These are phyloP conservation scores for Poecilia wingei DNA, from an alignment of 2,797 vertebrate genomes.

Conservation along the genomic window DNA sequence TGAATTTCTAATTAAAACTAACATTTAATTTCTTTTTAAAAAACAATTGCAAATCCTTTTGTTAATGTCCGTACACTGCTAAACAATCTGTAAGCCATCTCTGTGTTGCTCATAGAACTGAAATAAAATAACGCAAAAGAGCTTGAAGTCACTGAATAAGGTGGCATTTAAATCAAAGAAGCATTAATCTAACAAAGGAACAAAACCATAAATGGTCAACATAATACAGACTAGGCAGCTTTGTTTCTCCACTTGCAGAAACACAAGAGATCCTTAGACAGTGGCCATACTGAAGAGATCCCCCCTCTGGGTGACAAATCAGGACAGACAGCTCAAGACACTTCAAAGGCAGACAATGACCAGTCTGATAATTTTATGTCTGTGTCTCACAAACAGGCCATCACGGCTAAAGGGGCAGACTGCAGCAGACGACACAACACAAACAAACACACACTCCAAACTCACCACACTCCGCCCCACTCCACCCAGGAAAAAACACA, in stretches of 20 bases:
- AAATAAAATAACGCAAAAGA: background rate
- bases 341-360: conserved; percentile 77
- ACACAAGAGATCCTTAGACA: conserved; percentile 71
- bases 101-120: too few species aligned
- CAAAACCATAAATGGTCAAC: conserved; percentile 29
- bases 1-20: background rate
- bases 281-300: conserved; percentile 72
- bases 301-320: conserved; percentile 73
- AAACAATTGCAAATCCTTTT: background rate
- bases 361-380: conserved; percentile 80
- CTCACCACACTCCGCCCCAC: conserved; percentile 18
- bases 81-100: background rate
- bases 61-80: background rate
- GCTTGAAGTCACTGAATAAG: background rate
- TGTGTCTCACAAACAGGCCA: conserved; percentile 78
- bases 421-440: conserved; percentile 78
- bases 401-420: conserved; percentile 74
- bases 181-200: conserved; percentile 19
- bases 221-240: conserved; percentile 45
- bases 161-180: conserved; percentile 16
- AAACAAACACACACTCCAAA: conserved; percentile 74
- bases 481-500: conserved; percentile 47
- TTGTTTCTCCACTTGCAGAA: conserved; percentile 55
- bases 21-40: background rate
- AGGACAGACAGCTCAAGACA: conserved; percentile 77